Base-by-base conservation (phyloP, 2,113 vertebrate genomes). In the Chaetorhynchus papuensis region DNA sequence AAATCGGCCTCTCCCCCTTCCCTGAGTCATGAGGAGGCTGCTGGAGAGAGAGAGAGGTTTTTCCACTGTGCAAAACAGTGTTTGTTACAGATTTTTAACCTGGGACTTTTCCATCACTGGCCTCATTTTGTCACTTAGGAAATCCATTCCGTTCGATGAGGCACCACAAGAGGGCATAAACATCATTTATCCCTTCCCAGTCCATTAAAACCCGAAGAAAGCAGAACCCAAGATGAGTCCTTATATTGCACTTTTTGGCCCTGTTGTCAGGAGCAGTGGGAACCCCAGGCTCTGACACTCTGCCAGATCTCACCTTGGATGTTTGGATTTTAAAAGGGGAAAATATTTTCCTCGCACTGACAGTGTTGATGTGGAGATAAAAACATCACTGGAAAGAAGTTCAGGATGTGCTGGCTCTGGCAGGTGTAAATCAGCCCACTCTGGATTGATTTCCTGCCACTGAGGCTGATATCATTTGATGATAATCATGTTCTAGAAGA, bases 101-200 rank as follows among this genome's bases (percentile, higher is more conserved):
- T 69, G 87, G 72, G 87, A 92, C 64, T 91, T 93, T 92, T 93
- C 85, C 93, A 90, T 81, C 82, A 30, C 1, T 23, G 75, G 76
- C 82, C 79, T 91, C 20, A 65, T 84, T 94, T 93, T 60, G 76
- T 78, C 69, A 54, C 49, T 24, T 24, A 56, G 88, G 77, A 80
- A 93, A 90, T 39, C 87, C 60, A 17, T 63, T 61, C 79, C 3
- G 22, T 95, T 90, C 83, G 23, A 75, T 12, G 72, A 84, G 44
- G 31, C 26, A 88, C 96, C 97, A 97, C 95, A 93, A 95, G 95
- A 90, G 97, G 97, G 97, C 96, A 94, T 94, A 85, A 92, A 87
- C 92, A 95, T 27, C 91, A 78, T 92, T 96, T 87, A 75, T 95
- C 92, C 92, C 61, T 83, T 70, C 84, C 79, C 49, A 26, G 47